Evolutionary conservation across 1,140 invertebrate species (phyloP), one percentile per base, ranked within the genome.

Genomic region (Drosophila athabasca): DNA sequence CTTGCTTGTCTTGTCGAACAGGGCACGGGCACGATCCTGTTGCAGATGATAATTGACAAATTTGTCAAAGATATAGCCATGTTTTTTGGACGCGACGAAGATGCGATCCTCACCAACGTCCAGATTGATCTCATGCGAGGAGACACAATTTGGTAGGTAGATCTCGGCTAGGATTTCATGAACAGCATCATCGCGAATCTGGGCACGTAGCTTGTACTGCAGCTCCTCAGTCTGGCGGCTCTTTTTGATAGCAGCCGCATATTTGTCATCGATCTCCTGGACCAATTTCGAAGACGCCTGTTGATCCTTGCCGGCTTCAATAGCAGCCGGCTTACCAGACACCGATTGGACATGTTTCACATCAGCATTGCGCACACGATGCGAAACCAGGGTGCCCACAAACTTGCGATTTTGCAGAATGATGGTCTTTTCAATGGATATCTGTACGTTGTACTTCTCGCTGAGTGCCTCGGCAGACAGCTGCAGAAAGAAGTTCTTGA

Each of bases 401-500:
- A 92, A 93, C 78, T 94, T 94, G 51, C 93, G 92, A 91, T 95
- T 94, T 65, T 93, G 94, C 29, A 95, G 83, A 19, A 94, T 92
- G 9, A 93, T 93, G 35, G 92, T 93, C 44, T 94, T 95, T 74
- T 94, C 92, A 78, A 93, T 93, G 31, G 94, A 93, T 17, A 96
- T 90, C 76, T 94, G 92, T 58, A 95, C 92, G 59, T 94, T 94
- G 83, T 96, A 96, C 92, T 97, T 97, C 70, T 95, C 93, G 76
- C 95, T 94, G 1, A 96, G 74, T 0, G 94, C 96, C 90, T 97
- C 96, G 91, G 96, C 94, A 1, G 95, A 94, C 8, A 96, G 93
- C 44, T 95, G 94, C 2, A 97, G 80, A 64, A 97, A 95, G 90
- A 97, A 97, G 65, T 94, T 94, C 75, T 94, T 94, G 68, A 97